Evolutionary conservation across 1,140 invertebrate species (phyloP), one percentile per base, ranked within the genome.

Genomic region (Penaeus vannamei): DNA sequence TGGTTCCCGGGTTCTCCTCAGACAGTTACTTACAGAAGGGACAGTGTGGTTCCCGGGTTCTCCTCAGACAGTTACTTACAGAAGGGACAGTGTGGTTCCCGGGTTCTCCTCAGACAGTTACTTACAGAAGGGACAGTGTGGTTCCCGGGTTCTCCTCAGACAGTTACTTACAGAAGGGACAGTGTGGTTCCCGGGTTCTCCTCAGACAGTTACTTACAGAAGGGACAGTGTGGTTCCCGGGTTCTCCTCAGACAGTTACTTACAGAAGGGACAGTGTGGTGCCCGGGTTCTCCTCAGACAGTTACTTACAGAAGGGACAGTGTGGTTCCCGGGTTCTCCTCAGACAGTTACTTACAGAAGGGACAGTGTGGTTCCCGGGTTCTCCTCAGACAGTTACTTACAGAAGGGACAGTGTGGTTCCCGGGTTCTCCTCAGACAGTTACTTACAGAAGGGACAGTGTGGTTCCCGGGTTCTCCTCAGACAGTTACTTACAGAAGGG

Each of bases 121-220:
- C 87, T 76, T 53, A 89, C 87, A 85, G 8, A 29, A 89, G 77
- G 64, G 82, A 84, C 20, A 89, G 83, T 10, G 87, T 89, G 46
- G 72, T 84, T n/a, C 64, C 69, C 17, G 87, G 87, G 82, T 89
- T 89, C 61, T 89, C 84, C 12, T 29, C 3, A 42, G 36, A 42
- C 8, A 42, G 46, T 22, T 10, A 84, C 87, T 76, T 53, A 89
- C 87, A 85, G 8, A 29, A 89, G 77, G 64, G 82, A 84, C 20
- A 89, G 83, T 10, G 87, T 89, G 46, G 72, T 84, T n/a, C 64
- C 69, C 17, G 87, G 87, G 82, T 89, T 89, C 61, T 89, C 84
- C 12, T 29, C 3, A 42, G 36, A 42, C 8, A 42, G 46, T 22
- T 10, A 84, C 87, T 76, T 53, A 89, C 87, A 85, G 8, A 29